phyloP scores from a whole-genome alignment of 2,797 vertebrate species.

The Sebastes jordani region DNA sequence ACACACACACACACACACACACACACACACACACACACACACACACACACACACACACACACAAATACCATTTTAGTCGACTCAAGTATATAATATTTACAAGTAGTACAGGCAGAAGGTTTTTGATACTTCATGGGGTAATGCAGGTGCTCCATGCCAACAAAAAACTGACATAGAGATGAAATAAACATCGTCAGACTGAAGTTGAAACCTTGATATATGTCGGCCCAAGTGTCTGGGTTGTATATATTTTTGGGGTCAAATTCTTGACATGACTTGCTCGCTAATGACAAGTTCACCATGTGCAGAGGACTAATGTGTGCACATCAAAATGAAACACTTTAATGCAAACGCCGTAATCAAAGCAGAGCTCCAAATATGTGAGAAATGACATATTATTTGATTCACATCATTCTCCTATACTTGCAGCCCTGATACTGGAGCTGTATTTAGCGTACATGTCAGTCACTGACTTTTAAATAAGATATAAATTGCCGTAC shows the following conservation, averaged over 20 bases:
- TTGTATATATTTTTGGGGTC: constrained; percentile 30
- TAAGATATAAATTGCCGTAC: constrained; percentile 14
- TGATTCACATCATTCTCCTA: constrained; percentile 14
- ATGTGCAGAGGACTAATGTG: not conserved
- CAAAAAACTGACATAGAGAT: constrained; percentile 6
- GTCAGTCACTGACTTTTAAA: constrained; percentile 39
- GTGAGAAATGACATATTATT: constrained; percentile 26
- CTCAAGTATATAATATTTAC: not conserved
- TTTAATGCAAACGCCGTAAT: constrained; percentile 14
- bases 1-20: no score
- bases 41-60: not conserved
- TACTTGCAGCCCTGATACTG: not conserved
- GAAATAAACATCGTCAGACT: no score
- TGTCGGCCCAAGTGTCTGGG: not conserved
- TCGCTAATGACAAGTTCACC: not conserved
- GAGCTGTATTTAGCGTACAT: not conserved
- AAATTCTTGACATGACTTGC: constrained; percentile 9
- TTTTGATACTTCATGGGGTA: not conserved
- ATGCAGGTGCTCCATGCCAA: constrained; percentile 13
- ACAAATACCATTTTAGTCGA: not conserved
- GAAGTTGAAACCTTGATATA: constrained; percentile 13
- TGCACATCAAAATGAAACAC: constrained; percentile 15
- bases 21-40: not conserved
- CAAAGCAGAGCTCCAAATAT: constrained; percentile 6
- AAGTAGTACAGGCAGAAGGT: not conserved